phyloP scores from a whole-genome alignment of 2,113 vertebrate species.

The Microcebus murinus region DNA sequence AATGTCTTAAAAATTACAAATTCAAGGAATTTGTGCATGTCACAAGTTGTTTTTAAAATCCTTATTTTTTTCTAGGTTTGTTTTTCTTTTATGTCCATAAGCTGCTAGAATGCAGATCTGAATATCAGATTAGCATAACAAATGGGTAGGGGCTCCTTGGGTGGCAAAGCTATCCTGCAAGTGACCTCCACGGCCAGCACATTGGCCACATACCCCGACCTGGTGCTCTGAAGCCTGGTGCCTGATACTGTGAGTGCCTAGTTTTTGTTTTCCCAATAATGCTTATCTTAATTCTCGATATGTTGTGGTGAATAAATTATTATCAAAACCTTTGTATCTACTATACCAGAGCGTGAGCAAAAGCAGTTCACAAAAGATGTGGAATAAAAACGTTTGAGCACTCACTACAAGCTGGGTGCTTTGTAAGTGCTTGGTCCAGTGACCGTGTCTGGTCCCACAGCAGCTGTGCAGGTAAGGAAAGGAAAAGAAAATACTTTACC shows the following conservation, averaged over 20 bases:
- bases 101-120: background rate
- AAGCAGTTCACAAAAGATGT: background rate
- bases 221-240: background rate
- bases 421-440: background rate
- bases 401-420: background rate
- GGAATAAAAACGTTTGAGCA: background rate
- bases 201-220: rapidly evolving
- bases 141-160: rapidly evolving
- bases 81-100: background rate
- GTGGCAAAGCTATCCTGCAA: background rate
- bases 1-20: background rate
- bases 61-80: background rate
- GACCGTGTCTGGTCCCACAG: background rate
- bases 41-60: background rate
- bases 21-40: background rate
- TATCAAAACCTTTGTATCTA: background rate
- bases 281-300: background rate
- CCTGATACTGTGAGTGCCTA: rapidly evolving
- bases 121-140: background rate
- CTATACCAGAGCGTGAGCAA: background rate
- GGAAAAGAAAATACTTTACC: too few relatives aligned
- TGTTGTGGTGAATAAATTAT: too few relatives aligned
- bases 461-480: background rate
- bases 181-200: rapidly evolving
- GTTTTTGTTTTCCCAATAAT: background rate